Percentiles rank a stretch among this genome's conserved stretches.
phyloP scores from a whole-genome alignment of 2,888 invertebrate species.

The Amblyteles armatorius region DNA sequence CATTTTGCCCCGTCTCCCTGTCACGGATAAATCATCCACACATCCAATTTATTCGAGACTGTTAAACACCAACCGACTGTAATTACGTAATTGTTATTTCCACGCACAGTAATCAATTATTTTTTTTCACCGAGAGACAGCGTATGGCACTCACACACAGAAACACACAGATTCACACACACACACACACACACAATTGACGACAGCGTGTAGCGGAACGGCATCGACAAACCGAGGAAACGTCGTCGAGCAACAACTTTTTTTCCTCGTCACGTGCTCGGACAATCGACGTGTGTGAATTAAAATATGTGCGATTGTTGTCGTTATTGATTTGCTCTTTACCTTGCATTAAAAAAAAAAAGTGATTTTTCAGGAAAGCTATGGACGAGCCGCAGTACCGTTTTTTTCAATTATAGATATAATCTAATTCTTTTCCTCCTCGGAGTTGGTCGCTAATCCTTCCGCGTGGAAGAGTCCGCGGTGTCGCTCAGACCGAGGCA shows the following conservation, averaged over 20 bases:
- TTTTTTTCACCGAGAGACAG: constrained; percentile 27
- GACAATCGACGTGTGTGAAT: constrained; percentile 24
- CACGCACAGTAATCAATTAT: constrained; percentile 7
- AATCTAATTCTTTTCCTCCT: background rate
- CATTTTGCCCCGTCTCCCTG: background rate
- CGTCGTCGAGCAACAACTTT: background rate
- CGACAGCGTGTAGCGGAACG: constrained; percentile 17
- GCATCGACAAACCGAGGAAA: constrained; percentile 22
- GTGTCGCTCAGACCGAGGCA: background rate
- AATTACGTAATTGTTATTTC: constrained; percentile 18
- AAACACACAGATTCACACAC: constrained; percentile 4
- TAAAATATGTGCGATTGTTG: background rate
- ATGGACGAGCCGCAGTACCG: background rate
- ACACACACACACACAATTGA: background rate
- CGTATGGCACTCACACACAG: constrained; percentile 2
- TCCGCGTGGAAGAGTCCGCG: background rate
- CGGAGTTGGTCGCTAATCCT: constrained; percentile 9
- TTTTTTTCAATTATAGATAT: constrained; percentile 21
- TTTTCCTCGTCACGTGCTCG: background rate
- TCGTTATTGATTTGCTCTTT: background rate
- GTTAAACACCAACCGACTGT: constrained; percentile 1
- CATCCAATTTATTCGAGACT: background rate
- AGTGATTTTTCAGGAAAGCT: constrained; percentile 24
- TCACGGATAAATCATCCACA: background rate
- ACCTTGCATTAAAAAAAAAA: background rate